Evolutionary conservation across 2,797 vertebrate species (phyloP), one percentile per base, ranked within the genome.

Genomic region (Periparus ater): DNA sequence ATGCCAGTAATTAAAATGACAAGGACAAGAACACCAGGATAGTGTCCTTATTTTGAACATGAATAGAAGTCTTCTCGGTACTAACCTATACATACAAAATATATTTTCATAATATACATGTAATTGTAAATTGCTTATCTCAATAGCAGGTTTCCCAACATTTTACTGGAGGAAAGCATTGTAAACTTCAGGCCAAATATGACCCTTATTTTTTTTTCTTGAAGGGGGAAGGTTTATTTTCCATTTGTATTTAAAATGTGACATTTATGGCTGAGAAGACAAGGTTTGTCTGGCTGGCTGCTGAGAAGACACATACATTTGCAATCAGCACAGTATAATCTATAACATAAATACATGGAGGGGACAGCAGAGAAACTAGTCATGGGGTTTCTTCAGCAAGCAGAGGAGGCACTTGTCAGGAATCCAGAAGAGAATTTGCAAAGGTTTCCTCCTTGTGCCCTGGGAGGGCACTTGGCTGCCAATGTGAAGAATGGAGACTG

Each of bases 191-290:
- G 9, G 5, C 9, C 22, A 67, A 63, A 45, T 85, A 60, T n/a
- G 6, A 60, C 2, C 3, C 5, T 3, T 54, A 3, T 2, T 9
- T 10, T 21, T 21, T 10, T 38, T 10, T 20, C 51, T 50, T 27
- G 1, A 21, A 63, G 11, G 8, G 2, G 3, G 13, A 47, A 65
- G 8, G 6, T 72, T 68, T 25, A 42, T 66, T 87, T 81, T 81
- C 11, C 19, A 13, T 40, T 77, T 73, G n/a, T 60, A 48, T 74
- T 81, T 89, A 74, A 88, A 91, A n/a, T 3, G 14, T 29, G 23
- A 80, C 73, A 63, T 53, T 72, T 75, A 54, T 72, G 27, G 13
- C 25, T 63, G 32, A 77, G 76, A 86, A 77, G 68, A 62, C 10
- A 47, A 72, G 21, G 12, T 16, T 90, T 61, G 4, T 17, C n/a